phyloP scores from a whole-genome alignment of 2,797 vertebrate species.

The Mycteria americana region DNA sequence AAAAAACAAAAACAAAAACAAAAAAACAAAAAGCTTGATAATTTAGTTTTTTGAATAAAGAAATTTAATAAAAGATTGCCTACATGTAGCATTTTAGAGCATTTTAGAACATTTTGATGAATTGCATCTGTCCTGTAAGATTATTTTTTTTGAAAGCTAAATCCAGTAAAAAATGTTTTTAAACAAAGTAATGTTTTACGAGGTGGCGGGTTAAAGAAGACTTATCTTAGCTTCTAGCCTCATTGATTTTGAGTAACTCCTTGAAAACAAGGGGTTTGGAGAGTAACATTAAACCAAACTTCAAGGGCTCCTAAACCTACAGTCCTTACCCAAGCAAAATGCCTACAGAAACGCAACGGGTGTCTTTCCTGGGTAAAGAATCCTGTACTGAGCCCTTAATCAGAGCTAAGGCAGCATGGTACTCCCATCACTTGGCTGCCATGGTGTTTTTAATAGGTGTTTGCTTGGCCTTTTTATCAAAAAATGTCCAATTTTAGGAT shows the following conservation, averaged over 20 bases:
- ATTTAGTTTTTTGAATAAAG: slow-evolving; percentile 75
- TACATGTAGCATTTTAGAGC: slow-evolving; percentile 81
- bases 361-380: slow-evolving; percentile 51
- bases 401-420: slow-evolving; percentile 59
- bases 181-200: slow-evolving; percentile 57
- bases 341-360: background rate
- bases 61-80: slow-evolving; percentile 73
- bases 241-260: slow-evolving; percentile 68
- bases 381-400: slow-evolving; percentile 40
- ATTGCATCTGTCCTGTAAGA: slow-evolving; percentile 65
- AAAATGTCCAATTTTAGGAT: slow-evolving; percentile 46
- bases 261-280: slow-evolving; percentile 65
- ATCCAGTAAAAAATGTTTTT: slow-evolving; percentile 67
- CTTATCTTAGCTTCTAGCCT: slow-evolving; percentile 57
- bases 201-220: slow-evolving; percentile 48
- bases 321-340: slow-evolving; percentile 49
- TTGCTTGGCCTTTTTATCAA: slow-evolving; percentile 58
- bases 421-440: slow-evolving; percentile 55
- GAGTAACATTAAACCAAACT: slow-evolving; percentile 66
- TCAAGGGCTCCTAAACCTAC: slow-evolving; percentile 49
- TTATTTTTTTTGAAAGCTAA: slow-evolving; percentile 63
- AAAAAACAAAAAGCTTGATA: slow-evolving; percentile 52
- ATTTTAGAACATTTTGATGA: slow-evolving; percentile 74
- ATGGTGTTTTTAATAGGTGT: slow-evolving; percentile 66
- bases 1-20: background rate